phyloP scores from a whole-genome alignment of 2,113 vertebrate species.

The Gavialis gangeticus region DNA sequence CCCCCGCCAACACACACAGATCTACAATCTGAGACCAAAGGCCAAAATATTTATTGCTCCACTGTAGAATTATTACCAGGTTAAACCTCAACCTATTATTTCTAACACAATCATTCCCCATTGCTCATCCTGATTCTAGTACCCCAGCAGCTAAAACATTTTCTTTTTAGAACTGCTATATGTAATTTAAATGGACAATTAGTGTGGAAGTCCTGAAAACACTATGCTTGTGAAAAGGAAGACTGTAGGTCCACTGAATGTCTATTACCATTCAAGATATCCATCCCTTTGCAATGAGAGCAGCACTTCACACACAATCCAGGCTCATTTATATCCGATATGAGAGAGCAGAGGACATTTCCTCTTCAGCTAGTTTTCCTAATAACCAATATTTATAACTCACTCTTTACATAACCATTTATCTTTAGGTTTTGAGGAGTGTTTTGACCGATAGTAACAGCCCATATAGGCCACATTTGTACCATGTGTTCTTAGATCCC shows the following conservation, averaged over 20 bases:
- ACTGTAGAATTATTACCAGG: fast-evolving
- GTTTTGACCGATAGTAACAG: too few relatives aligned
- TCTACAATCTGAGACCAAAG: background rate
- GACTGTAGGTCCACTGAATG: background rate
- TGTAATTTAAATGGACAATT: background rate
- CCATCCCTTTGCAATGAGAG: background rate
- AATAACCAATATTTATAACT: too few relatives aligned
- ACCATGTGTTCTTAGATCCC: too few relatives aligned
- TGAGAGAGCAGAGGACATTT: background rate
- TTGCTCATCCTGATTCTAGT: background rate
- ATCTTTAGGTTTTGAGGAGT: too few relatives aligned
- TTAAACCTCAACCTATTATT: background rate
- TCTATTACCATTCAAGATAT: background rate
- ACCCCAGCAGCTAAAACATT: background rate
- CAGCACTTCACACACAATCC: background rate
- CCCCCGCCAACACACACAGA: background rate
- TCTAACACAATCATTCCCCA: background rate
- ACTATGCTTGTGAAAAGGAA: background rate
- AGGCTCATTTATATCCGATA: background rate
- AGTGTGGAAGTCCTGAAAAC: background rate
- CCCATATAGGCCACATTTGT: too few relatives aligned
- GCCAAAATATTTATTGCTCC: background rate
- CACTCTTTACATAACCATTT: too few relatives aligned
- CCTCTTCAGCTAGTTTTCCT: background rate
- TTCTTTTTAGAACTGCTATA: background rate